Base-by-base conservation (phyloP, 2,888 invertebrate species). In the Alitta virens region DNA sequence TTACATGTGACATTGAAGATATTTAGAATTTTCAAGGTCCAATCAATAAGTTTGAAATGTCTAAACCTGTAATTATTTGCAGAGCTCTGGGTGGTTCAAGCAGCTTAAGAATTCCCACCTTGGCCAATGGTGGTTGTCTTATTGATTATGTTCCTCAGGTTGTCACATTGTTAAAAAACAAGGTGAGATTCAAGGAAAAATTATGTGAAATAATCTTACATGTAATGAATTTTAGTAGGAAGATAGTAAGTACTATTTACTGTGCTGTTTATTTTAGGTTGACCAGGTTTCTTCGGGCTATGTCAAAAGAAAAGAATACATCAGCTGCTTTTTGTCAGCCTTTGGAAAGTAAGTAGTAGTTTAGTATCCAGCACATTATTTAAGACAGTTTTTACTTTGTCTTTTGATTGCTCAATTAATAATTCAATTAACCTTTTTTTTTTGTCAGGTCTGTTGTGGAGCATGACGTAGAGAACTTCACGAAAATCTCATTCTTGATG, bases 401-500 rank as follows among this genome's bases (percentile, higher is more conserved):
- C 5, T 33, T 7, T 33, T 33, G 12, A 33, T 33, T 33, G 33
- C n/a, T n/a, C n/a, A n/a, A n/a, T 33, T 5, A 33, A 33, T 33
- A 33, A 33, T 33, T 33, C 33, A 33, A 33, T 33, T 33, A 33
- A 33, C 12, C 7, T 7, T 33, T 33, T 33, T 12, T 38, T 40
- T 23, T 33, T 71, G 73, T 49, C 70, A 81, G 79, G 57, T 81
- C 80, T 58, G 76, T 85, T 42, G 64, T 86, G 25, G 86, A 86
- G 71, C 86, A 84, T 75, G 86, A 86, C 75, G 75, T 79, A 56
- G 76, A 80, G 40, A 72, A 72, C 5, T 85, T 83, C 72, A 75
- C 74, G 18, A 82, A 80, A 66, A 85, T 87, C 21, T 84, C 85
- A 21, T 86, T 89, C 71, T 75, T 89, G 26, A 86, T 87, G 77